A percentile compares a stretch with the other conserved stretches of the same genome.
phyloP scores from a whole-genome alignment of 2,113 vertebrate species.

The Pollachius pollachius region DNA sequence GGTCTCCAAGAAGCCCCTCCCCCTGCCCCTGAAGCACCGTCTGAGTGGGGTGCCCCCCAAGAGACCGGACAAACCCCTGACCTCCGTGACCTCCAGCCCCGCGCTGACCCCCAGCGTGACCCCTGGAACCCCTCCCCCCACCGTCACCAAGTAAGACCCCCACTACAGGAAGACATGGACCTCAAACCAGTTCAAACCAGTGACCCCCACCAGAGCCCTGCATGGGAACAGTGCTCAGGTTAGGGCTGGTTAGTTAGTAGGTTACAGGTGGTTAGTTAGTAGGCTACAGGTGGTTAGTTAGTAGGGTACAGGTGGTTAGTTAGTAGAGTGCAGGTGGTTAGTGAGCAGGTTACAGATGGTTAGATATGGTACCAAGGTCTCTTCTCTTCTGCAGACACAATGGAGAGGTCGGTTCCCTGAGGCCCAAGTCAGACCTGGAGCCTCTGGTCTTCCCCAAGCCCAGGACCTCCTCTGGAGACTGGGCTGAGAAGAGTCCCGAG shows the following conservation, averaged over 20 bases:
- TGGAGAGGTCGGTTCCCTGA: constrained; percentile 81
- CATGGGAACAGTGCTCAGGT: no score
- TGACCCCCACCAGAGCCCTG: no score
- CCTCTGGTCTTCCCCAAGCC: constrained; percentile 78
- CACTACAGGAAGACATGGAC: no score
- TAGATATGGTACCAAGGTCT: not conserved
- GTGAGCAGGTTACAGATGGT: no score
- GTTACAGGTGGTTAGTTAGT: no score
- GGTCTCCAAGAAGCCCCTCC: constrained; percentile 90
- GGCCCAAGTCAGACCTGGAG: constrained; percentile 86
- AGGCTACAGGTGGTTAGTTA: no score
- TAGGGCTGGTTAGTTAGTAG: no score
- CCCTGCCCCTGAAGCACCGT: constrained; percentile 79
- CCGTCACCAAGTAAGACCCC: not conserved
- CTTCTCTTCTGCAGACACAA: constrained; percentile 77
- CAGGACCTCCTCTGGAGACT: constrained; percentile 76
- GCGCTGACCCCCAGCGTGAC: constrained; percentile 68
- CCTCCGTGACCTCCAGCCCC: constrained; percentile 64
- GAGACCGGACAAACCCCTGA: constrained; percentile 84
- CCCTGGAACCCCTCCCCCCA: not conserved
- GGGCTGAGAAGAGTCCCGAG: constrained; percentile 61
- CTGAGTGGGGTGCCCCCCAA: constrained; percentile 76
- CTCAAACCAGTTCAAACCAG: no score
- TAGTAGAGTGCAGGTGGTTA: no score
- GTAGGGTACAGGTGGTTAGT: no score